phyloP scores from a whole-genome alignment of 2,888 invertebrate genomes.

The Lottia gigantea region DNA sequence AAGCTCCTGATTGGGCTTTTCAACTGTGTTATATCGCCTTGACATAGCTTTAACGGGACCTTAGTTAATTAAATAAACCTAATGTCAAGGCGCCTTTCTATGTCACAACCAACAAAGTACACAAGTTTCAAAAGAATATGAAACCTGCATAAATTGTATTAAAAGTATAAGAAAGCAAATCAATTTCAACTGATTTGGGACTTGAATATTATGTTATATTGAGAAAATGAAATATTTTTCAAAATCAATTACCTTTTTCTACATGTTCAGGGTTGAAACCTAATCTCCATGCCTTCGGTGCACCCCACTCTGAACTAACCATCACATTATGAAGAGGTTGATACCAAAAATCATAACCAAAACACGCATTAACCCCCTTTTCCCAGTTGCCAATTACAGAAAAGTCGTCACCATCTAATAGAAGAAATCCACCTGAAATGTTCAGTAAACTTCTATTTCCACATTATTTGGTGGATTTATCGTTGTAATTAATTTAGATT shows the following conservation, averaged over 20 bases:
- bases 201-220: too few relatives aligned
- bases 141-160: not conserved
- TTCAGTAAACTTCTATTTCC: not conserved
- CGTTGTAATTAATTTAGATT: too few relatives aligned
- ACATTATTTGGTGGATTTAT: too few relatives aligned
- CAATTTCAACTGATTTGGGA: too few relatives aligned
- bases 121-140: too few relatives aligned
- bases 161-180: too few relatives aligned
- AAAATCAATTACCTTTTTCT: conserved; percentile 53
- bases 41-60: too few relatives aligned
- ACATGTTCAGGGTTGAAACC: conserved; percentile 74
- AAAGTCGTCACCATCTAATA: conserved; percentile 86
- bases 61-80: too few relatives aligned
- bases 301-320: conserved; percentile 92
- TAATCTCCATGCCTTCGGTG: conserved; percentile 82
- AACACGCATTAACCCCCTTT: conserved; percentile 38
- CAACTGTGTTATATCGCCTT: too few relatives aligned
- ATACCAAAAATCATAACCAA: conserved; percentile 98
- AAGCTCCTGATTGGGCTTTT: too few relatives aligned
- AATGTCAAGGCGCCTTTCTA: too few relatives aligned
- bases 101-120: not conserved
- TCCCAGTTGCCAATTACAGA: conserved; percentile 74
- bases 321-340: conserved; percentile 93
- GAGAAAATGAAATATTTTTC: too few relatives aligned
- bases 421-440: conserved; percentile 78